These are phyloP conservation scores for Homarus gammarus DNA, from an alignment of 2,888 invertebrate species.

Conservation along the genomic window DNA sequence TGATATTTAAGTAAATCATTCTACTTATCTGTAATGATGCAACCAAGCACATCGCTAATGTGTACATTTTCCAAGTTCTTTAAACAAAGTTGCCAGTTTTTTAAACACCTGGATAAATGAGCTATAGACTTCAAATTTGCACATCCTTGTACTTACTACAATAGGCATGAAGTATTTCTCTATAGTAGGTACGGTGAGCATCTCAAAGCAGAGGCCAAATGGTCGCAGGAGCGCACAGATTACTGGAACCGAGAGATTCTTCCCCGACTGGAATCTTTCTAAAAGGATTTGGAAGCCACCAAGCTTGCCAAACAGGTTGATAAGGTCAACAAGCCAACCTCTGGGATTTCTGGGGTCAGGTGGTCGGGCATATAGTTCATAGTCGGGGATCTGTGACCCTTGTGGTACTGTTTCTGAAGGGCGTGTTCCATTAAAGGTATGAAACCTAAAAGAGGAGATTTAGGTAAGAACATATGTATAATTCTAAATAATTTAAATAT, in stretches of 20 bases:
- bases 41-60: no score
- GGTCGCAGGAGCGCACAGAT: conserved; percentile 92
- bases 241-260: conserved; percentile 86
- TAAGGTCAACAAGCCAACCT: conserved; percentile 97
- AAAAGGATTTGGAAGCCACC: conserved; percentile 93
- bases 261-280: conserved; percentile 90
- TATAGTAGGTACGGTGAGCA: conserved; percentile 92
- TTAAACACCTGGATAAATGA: no score
- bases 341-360: conserved; percentile 91
- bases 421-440: conserved; percentile 89
- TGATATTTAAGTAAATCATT: no score
- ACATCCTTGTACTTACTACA: conserved; percentile 83
- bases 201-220: conserved; percentile 94
- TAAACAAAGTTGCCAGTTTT: no score
- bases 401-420: conserved; percentile 86
- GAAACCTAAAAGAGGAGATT: conserved; percentile 84
- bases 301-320: conserved; percentile 92
- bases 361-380: conserved; percentile 87
- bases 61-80: no score
- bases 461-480: no score
- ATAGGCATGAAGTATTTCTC: conserved; percentile 95
- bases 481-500: no score
- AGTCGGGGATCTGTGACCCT: conserved; percentile 84
- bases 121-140: no score
- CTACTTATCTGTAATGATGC: no score